Base-by-base conservation (phyloP, 1,140 invertebrate genomes). In the Temnothorax longispinosus region DNA sequence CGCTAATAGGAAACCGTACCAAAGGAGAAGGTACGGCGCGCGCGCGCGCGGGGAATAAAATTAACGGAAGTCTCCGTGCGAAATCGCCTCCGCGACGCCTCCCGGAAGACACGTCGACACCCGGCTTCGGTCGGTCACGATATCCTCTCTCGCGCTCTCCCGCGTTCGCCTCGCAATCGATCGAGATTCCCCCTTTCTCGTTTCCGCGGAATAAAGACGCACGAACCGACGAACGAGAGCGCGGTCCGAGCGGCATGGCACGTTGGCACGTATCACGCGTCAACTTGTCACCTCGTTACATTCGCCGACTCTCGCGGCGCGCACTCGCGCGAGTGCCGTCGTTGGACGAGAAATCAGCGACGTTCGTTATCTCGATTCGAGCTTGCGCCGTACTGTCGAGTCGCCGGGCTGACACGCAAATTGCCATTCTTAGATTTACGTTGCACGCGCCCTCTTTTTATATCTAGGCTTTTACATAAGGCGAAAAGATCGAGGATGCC, bases 1-100 rank as follows among this genome's bases (percentile, higher is more conserved):
- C 88, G 90, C 77, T 93, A 92, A 93, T 92, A 92, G 89, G 84
- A 91, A 92, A 91, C 86, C 71, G 71, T 74, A 35, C 3, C 50
- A 32, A 35, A 54, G 71, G 18, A 38, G 72, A 56, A 56, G 67
- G 86, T 58, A 52, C 21, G 47, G 21, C 21, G 69, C 71, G 27
- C 27, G 27, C 27, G 27, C 27, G 69, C 18, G 65, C 50, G 65
- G 32, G 35, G 84, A 89, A 88, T 52, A 87, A 91, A 93, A 92
- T 89, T 88, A 91, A 91, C 88, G 88, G 90, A 91, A 88, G 89
- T 88, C 89, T 86, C 89, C 44, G 78, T 21, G 78, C 78, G 85
- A 89, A 81, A 90, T 91, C 89, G 89, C 85, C 65, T 32, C 41
- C 41, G 90, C 89, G 89, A 88, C 89, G 85, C 87, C 88, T 76